Conservation (phyloP, 2,797 vertebrate genomes). For the Bradypodion ventrale region DNA sequence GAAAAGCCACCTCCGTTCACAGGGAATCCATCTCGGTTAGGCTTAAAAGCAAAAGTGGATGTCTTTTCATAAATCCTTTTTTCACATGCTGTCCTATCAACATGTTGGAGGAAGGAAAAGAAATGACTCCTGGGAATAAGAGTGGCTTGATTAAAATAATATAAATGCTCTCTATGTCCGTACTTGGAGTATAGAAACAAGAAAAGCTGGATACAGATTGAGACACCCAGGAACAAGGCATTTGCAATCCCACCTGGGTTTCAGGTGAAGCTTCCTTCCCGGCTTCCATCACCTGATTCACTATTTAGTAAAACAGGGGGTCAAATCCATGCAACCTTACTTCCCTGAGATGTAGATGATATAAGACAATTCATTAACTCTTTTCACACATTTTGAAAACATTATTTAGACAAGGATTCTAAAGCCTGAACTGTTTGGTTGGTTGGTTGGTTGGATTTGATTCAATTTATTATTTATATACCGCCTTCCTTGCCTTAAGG, state of each 20-base stretch:
- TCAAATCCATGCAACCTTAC: too few species aligned
- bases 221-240: too few species aligned
- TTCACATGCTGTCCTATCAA: neutral
- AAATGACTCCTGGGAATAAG: neutral
- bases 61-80: neutral
- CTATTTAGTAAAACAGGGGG: neutral
- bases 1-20: neutral
- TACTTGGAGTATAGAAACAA: neutral
- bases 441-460: too few species aligned
- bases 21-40: neutral
- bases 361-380: too few species aligned
- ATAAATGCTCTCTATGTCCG: neutral
- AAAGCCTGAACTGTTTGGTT: too few species aligned
- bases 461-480: too few species aligned
- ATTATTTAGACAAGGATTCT: too few species aligned
- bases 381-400: too few species aligned
- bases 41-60: neutral
- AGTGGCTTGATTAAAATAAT: neutral
- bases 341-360: too few species aligned
- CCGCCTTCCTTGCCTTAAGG: too few species aligned
- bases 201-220: neutral
- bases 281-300: neutral
- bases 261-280: too few species aligned
- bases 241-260: neutral
- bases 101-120: neutral